A percentile compares a stretch with the other conserved stretches of the same genome.
phyloP scores from a whole-genome alignment of 1,140 invertebrate genomes.

The Maniola jurtina region DNA sequence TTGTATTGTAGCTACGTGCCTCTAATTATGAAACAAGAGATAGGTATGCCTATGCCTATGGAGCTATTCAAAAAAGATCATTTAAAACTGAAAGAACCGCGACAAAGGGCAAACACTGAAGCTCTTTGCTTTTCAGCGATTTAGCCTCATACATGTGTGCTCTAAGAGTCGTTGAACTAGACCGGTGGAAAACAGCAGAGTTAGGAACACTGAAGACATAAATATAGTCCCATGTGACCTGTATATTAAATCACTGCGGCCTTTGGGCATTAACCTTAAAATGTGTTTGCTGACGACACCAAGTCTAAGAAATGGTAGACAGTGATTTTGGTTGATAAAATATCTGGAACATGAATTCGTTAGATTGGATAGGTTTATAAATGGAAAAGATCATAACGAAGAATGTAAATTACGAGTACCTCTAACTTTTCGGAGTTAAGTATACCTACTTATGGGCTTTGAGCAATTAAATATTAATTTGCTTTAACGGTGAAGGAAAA shows the following conservation, averaged over 20 bases:
- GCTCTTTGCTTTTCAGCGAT: not conserved
- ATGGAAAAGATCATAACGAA: no score
- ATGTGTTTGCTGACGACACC: not conserved
- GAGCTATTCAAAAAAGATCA: not conserved
- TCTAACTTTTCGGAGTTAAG: no score
- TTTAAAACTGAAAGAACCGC: conserved; percentile 11
- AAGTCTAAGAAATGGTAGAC: no score
- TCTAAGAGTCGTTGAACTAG: conserved; percentile 11
- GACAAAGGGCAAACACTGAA: conserved; percentile 9
- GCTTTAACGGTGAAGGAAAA: no score
- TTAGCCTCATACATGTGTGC: conserved; percentile 5
- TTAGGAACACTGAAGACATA: not conserved
- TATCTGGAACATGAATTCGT: no score
- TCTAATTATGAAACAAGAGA: conserved; percentile 1
- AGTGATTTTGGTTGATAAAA: no score
- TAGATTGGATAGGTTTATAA: no score
- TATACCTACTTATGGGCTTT: no score
- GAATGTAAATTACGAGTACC: no score
- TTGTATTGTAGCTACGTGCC: not conserved
- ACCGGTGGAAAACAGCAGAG: conserved; percentile 6
- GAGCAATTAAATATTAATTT: no score
- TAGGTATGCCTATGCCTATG: not conserved
- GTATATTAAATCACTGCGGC: not conserved
- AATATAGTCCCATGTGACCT: conserved; percentile 1
- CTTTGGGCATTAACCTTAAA: not conserved